Evolutionary conservation across 2,797 vertebrate species (phyloP).

Genomic region (Xiphorhynchus erythropygius): DNA sequence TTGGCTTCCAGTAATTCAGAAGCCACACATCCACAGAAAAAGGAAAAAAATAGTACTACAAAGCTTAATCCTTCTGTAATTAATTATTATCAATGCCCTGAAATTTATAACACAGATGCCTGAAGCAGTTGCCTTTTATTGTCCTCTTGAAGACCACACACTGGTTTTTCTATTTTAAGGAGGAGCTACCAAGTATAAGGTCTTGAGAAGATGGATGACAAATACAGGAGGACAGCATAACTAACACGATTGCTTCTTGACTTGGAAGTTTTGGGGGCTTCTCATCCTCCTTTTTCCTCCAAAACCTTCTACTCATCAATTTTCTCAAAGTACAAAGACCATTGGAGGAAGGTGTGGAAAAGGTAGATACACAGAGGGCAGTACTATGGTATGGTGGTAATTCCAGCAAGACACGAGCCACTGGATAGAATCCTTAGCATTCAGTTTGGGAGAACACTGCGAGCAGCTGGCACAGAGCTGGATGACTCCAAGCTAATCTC

Average conservation of each 20-base stretch:
- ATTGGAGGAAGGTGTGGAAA: neutral
- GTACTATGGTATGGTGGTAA: neutral
- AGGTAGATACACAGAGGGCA: neutral
- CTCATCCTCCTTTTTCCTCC: neutral
- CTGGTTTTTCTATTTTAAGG: neutral
- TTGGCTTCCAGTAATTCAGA: neutral
- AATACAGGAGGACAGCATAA: neutral
- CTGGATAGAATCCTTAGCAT: neutral
- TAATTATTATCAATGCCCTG: neutral
- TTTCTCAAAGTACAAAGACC: neutral
- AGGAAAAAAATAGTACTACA: neutral
- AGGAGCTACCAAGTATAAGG: neutral
- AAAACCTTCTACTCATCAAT: neutral
- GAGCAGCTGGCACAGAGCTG: slow-evolving; percentile 11
- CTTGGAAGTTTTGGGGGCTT: neutral
- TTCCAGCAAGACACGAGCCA: neutral
- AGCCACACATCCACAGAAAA: neutral
- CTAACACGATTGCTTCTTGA: neutral
- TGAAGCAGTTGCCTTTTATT: neutral
- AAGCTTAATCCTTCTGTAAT: neutral
- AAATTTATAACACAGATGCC: neutral
- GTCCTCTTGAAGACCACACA: neutral
- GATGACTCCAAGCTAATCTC: neutral
- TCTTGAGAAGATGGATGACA: neutral
- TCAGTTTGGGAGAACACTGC: neutral